These are phyloP conservation scores for Orthosia gothica DNA, from an alignment of 2,888 invertebrate species.

Conservation along the genomic window DNA sequence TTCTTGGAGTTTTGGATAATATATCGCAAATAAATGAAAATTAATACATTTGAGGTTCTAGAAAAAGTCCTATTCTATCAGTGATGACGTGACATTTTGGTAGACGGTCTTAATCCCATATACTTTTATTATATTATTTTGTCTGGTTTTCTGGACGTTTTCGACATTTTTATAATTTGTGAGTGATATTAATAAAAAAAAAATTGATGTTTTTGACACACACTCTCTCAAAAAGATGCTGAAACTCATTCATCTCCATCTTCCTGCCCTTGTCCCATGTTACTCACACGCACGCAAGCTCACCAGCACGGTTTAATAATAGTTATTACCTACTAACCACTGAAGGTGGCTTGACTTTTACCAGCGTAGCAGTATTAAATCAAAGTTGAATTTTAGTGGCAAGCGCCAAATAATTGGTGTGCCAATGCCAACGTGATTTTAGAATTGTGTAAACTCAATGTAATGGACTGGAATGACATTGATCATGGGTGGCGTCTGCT, in stretches of 20 bases:
- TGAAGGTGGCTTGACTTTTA: neutral
- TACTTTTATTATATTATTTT: no score
- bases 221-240: neutral
- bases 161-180: neutral
- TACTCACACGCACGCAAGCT: no score
- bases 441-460: constrained; percentile 36
- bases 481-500: constrained; percentile 28
- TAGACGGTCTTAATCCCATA: no score
- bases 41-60: no score
- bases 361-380: neutral
- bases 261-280: no score
- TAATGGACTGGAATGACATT: constrained; percentile 50
- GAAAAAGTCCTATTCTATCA: no score
- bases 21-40: no score
- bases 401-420: constrained; percentile 19
- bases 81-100: no score
- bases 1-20: neutral
- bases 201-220: neutral
- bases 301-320: neutral
- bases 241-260: neutral
- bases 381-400: constrained; percentile 7
- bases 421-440: constrained; percentile 27
- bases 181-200: neutral
- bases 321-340: neutral
- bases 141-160: no score